These are phyloP conservation scores for Nephrotoma guestfalica DNA, from an alignment of 2,888 invertebrate genomes.

Conservation along the genomic window DNA sequence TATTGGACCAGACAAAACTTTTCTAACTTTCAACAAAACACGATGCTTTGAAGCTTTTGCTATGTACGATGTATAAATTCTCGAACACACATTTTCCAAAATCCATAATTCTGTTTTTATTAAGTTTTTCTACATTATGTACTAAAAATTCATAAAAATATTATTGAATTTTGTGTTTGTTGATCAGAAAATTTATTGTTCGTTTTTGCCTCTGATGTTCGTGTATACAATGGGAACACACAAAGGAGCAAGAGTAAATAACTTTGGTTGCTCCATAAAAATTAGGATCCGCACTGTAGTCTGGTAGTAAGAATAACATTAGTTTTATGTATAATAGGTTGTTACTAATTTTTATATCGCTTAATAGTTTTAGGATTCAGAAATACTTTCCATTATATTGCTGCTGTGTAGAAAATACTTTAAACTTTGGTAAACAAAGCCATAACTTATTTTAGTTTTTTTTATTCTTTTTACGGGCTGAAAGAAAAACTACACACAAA, in stretches of 20 bases:
- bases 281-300: neutral
- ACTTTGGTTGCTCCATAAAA: neutral
- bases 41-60: neutral
- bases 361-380: neutral
- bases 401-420: neutral
- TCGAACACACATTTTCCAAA: neutral
- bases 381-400: neutral
- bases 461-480: neutral
- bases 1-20: neutral
- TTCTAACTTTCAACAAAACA: neutral
- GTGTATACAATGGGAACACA: neutral
- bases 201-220: neutral
- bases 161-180: neutral
- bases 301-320: neutral
- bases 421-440: neutral
- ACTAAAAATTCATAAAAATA: neutral
- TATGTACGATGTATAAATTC: no score
- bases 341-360: neutral
- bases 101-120: neutral
- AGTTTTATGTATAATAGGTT: neutral
- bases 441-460: neutral
- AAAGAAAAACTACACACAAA: neutral
- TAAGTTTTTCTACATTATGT: neutral
- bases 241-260: neutral
- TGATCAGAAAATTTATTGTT: neutral